Conservation (phyloP, 2,113 vertebrate species). For the Phoxinus phoxinus region DNA sequence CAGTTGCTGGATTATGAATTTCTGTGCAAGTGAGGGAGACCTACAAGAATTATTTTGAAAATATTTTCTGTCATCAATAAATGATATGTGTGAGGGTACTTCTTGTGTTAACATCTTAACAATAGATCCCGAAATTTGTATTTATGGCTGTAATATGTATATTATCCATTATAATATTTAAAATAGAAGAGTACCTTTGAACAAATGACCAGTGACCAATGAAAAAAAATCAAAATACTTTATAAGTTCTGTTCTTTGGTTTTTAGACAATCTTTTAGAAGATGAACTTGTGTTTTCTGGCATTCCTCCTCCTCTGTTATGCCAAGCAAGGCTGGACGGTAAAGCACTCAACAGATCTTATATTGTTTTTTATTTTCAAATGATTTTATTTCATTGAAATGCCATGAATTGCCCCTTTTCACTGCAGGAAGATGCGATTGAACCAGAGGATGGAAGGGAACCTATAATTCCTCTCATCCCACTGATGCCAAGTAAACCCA, state of each 20-base stretch:
- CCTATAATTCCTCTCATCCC: conserved; percentile 64
- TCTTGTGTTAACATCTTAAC: background rate
- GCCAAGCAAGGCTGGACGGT: conserved; percentile 73
- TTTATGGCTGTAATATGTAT: background rate
- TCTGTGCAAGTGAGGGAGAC: background rate
- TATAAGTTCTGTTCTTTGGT: conserved; percentile 35
- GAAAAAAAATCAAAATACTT: background rate
- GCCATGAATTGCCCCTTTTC: conserved; percentile 5
- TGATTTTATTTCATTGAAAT: background rate
- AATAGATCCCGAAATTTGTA: background rate
- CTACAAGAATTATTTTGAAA: background rate
- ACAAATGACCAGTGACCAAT: background rate
- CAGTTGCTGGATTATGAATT: background rate
- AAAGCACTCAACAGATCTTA: conserved; percentile 50
- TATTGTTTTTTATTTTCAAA: background rate
- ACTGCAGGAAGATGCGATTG: conserved; percentile 68
- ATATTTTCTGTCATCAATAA: background rate
- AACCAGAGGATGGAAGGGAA: conserved; percentile 64
- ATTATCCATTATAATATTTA: background rate
- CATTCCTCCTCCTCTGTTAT: conserved; percentile 76
- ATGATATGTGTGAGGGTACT: background rate
- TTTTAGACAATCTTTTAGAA: conserved; percentile 66
- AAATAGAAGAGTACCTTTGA: background rate
- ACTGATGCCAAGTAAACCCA: conserved; percentile 60
- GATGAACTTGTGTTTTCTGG: conserved; percentile 74